Evolutionary conservation across 2,888 invertebrate genomes (phyloP).

Genomic region (Tillus elongatus): DNA sequence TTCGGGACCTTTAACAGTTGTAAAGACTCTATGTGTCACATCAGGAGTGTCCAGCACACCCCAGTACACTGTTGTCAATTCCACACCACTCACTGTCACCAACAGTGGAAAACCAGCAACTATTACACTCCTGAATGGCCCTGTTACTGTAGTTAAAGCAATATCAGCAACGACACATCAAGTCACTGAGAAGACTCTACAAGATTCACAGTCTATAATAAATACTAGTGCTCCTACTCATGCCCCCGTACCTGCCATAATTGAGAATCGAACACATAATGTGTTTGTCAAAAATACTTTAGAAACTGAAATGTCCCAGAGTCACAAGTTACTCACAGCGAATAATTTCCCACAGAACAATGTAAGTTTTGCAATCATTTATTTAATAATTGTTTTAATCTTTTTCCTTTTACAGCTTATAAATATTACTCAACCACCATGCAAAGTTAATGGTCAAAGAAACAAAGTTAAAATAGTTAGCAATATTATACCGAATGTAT

Average conservation of each 20-base stretch:
- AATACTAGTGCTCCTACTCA: slow-evolving; percentile 14
- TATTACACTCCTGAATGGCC: slow-evolving; percentile 38
- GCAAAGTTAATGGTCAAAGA: slow-evolving; percentile 35
- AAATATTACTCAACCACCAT: slow-evolving; percentile 9
- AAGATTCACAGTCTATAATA: slow-evolving; percentile 1
- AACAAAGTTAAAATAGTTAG: slow-evolving; percentile 40
- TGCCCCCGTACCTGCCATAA: slow-evolving; percentile 22
- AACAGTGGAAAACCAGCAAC: slow-evolving; percentile 32
- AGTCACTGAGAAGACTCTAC: slow-evolving; percentile 14
- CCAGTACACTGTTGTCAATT: slow-evolving; percentile 38
- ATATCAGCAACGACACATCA: slow-evolving; percentile 22
- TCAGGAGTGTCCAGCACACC: slow-evolving; percentile 32
- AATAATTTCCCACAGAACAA: slow-evolving; percentile 35
- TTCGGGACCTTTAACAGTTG: slow-evolving; percentile 36
- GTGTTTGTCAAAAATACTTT: slow-evolving; percentile 39
- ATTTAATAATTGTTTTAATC: not conserved
- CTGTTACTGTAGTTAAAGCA: slow-evolving; percentile 37
- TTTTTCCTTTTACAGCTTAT: slow-evolving; percentile 16
- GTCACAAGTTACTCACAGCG: slow-evolving; percentile 37
- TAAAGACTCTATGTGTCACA: slow-evolving; percentile 37
- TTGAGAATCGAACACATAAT: slow-evolving; percentile 36
- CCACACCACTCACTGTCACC: slow-evolving; percentile 33
- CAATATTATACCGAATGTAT: slow-evolving; percentile 31
- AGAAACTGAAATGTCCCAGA: slow-evolving; percentile 31
- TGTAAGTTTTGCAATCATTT: slow-evolving; percentile 28